Conservation (phyloP, 2,113 vertebrate species). For the Eulemur macaco region DNA sequence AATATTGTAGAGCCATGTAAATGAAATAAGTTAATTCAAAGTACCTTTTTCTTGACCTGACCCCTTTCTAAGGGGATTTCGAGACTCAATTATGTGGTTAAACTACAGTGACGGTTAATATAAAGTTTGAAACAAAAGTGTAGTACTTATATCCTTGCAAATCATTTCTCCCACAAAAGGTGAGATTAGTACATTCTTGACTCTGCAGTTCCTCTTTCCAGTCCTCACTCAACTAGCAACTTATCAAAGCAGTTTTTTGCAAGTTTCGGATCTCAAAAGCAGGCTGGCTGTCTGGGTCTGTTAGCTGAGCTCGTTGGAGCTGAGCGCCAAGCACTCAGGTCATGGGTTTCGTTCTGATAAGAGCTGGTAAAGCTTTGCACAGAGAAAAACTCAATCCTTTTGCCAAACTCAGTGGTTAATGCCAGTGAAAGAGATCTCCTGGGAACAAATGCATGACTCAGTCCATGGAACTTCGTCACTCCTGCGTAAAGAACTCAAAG, state of each 20-base stretch:
- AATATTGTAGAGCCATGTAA: neutral
- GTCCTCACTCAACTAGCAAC: neutral
- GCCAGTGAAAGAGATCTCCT: neutral
- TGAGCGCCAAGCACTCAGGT: neutral
- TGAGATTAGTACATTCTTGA: neutral
- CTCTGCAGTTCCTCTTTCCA: neutral
- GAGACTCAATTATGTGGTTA: neutral
- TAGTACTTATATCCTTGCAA: neutral
- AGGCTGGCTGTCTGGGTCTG: neutral
- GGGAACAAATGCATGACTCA: neutral
- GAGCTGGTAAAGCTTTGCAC: neutral
- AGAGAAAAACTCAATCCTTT: neutral
- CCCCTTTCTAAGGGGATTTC: neutral
- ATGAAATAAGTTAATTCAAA: conserved; percentile 2
- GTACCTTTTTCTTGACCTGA: neutral
- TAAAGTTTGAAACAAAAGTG: neutral
- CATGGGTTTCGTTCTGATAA: neutral
- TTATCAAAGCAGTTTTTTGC: neutral
- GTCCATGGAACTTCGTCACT: neutral
- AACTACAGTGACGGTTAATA: neutral
- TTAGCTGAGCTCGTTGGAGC: neutral
- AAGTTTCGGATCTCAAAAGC: neutral
- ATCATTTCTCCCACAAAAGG: neutral
- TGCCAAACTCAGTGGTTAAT: neutral
- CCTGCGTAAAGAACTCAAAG: neutral